Percentiles rank a stretch among this genome's conserved stretches.
phyloP scores from a whole-genome alignment of 2,113 vertebrate species.

The Pygoscelis adeliae region DNA sequence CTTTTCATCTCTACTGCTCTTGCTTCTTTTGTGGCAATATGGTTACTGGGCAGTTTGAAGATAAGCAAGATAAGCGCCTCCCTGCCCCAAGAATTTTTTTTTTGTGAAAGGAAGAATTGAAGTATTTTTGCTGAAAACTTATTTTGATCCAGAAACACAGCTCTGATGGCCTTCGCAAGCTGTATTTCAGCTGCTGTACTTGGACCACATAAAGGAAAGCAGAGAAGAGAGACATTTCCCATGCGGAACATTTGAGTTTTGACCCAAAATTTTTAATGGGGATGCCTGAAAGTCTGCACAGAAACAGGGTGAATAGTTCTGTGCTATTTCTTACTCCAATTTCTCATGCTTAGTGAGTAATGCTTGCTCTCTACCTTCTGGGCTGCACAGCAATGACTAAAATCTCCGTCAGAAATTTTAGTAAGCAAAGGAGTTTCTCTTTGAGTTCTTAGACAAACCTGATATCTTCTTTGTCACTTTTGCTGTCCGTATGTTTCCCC shows the following conservation, averaged over 20 bases:
- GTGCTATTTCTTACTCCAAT: neutral
- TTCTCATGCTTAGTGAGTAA: neutral
- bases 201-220: neutral
- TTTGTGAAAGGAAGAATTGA: neutral
- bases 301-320: neutral
- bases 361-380: neutral
- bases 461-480: neutral
- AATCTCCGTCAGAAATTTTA: neutral
- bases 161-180: neutral
- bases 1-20: neutral
- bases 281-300: neutral
- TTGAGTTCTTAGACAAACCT: neutral
- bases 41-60: neutral
- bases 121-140: neutral
- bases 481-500: neutral
- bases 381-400: neutral
- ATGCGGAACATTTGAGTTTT: neutral
- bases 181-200: neutral
- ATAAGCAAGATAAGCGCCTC: neutral
- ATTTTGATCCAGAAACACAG: neutral
- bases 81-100: fast-evolving
- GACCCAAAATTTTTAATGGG: neutral
- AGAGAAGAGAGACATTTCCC: neutral
- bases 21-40: neutral
- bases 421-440: neutral